Percentiles rank a stretch among this genome's conserved stretches.
These are phyloP conservation scores for Eubasilissa regina DNA, from an alignment of 1,140 invertebrate species.

Conservation along the genomic window DNA sequence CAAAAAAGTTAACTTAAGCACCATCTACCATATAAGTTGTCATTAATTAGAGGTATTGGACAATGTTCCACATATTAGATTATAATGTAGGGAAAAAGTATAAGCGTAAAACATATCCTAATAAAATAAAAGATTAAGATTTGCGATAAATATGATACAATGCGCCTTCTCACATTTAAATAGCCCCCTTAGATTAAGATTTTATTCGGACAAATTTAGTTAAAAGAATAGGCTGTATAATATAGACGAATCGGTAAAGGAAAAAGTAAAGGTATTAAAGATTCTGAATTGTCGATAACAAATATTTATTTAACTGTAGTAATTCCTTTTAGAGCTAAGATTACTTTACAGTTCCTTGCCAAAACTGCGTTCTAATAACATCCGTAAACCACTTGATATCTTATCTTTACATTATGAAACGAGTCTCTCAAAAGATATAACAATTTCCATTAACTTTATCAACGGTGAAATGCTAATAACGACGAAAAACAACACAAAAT, in stretches of 20 bases:
- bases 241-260: not conserved
- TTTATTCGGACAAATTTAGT: too few relatives aligned
- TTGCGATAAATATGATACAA: too few relatives aligned
- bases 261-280: not conserved
- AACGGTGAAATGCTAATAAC: slow-evolving; percentile 30
- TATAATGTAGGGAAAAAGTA: too few relatives aligned
- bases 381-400: slow-evolving; percentile 15
- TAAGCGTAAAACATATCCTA: too few relatives aligned
- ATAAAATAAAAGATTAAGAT: too few relatives aligned
- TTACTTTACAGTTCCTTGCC: slow-evolving; percentile 1
- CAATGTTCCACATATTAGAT: too few relatives aligned
- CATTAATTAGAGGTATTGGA: too few relatives aligned
- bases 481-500: slow-evolving; percentile 12
- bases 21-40: too few relatives aligned
- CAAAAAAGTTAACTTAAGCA: too few relatives aligned
- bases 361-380: slow-evolving; percentile 22
- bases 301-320: slow-evolving; percentile 25
- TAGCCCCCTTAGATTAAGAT: too few relatives aligned
- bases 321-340: slow-evolving; percentile 15
- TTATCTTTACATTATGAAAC: slow-evolving; percentile 35
- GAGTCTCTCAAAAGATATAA: slow-evolving; percentile 38
- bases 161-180: too few relatives aligned
- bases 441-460: slow-evolving; percentile 43
- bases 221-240: too few relatives aligned
- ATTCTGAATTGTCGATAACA: slow-evolving; percentile 3